Evolutionary conservation across 1,140 invertebrate species (phyloP).

Genomic region (Philotrypesis tridentata): DNA sequence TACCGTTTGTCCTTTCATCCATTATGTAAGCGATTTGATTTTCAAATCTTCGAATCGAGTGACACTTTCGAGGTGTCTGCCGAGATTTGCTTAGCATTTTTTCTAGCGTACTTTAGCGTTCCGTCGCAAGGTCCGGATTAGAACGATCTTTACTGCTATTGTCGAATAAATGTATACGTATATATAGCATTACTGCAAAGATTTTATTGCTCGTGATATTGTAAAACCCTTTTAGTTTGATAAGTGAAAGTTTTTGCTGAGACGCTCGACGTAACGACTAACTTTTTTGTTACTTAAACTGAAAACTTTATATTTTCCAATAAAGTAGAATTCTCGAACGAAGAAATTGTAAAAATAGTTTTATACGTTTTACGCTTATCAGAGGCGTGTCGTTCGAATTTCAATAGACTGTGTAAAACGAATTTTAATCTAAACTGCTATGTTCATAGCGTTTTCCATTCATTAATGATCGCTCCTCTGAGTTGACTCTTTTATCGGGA

Average conservation of each 20-base stretch:
- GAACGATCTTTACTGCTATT: no score
- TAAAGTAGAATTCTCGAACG: neutral
- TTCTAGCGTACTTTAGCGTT: no score
- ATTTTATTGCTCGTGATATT: slow-evolving; percentile 40
- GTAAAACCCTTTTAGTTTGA: slow-evolving; percentile 42
- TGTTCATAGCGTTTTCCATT: no score
- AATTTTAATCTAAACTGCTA: no score
- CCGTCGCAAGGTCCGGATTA: no score
- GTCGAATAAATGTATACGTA: no score
- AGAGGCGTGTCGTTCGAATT: no score
- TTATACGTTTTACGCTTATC: neutral
- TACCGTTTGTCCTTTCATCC: slow-evolving; percentile 59
- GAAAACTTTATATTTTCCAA: neutral
- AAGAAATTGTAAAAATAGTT: neutral
- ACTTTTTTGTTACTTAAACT: slow-evolving; percentile 26
- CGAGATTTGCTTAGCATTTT: neutral
- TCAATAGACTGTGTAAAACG: no score
- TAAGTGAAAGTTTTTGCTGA: slow-evolving; percentile 22
- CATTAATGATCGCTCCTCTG: no score
- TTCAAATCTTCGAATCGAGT: slow-evolving; percentile 45
- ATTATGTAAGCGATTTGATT: slow-evolving; percentile 64
- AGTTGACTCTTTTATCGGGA: no score
- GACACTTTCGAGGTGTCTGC: slow-evolving; percentile 22
- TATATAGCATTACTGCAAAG: neutral
- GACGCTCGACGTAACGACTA: slow-evolving; percentile 14